A percentile compares a stretch with the other conserved stretches of the same genome.
Evolutionary conservation across 1,140 invertebrate genomes (phyloP).

Genomic region (Drosophila tristis): DNA sequence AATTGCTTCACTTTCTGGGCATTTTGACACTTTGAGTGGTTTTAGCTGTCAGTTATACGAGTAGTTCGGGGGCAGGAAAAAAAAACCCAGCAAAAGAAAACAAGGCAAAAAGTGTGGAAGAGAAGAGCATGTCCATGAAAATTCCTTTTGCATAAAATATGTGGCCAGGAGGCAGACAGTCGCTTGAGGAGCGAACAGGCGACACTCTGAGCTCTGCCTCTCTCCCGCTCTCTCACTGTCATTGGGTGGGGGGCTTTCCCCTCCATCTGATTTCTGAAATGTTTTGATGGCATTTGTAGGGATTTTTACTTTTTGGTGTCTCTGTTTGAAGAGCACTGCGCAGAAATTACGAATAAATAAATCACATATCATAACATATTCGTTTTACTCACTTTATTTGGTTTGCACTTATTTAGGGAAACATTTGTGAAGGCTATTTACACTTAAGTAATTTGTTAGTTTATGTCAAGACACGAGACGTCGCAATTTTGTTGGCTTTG

Average conservation of each 20-base stretch:
- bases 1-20: constrained; percentile 21
- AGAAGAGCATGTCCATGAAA: constrained; percentile 48
- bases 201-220: not conserved
- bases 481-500: no score
- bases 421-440: no score
- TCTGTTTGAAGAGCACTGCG: no score
- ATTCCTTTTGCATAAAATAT: constrained; percentile 56
- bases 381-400: no score
- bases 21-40: constrained; percentile 72
- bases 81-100: constrained; percentile 2
- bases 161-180: not conserved
- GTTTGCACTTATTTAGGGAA: no score
- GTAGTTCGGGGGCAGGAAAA: not conserved
- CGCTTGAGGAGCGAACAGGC: no score
- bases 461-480: no score
- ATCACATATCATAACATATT: no score
- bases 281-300: not conserved
- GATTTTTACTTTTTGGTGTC: no score
- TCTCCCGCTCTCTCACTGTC: not conserved
- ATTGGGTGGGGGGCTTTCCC: not conserved
- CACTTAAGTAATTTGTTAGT: no score
- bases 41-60: constrained; percentile 59
- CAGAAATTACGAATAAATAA: no score
- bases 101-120: constrained; percentile 4
- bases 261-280: not conserved